Base-by-base conservation (phyloP, 37 sponge, comb jelly and placozoan genomes). In the Oscarella lobularis region DNA sequence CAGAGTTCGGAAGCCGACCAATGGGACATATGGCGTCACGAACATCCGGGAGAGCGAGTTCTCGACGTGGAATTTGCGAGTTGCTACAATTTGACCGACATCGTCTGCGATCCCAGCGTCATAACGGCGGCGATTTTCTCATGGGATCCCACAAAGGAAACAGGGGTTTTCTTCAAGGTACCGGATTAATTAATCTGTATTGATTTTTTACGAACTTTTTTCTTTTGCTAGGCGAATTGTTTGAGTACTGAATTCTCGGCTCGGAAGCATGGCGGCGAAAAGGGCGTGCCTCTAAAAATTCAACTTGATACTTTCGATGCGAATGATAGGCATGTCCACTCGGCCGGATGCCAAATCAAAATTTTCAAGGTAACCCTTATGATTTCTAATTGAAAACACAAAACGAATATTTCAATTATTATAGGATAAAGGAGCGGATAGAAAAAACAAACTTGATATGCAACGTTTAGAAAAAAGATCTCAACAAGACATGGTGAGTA, bases 261-360 rank as follows among this genome's bases (percentile, higher is more conserved):
- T 20, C 83, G 68, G 67, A 89, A 85, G 60, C 89, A 89, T 67
- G 89, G 89, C 41, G 89, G 89, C n/a, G 89, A 88, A 78, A 81
- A 75, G 69, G 89, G 89, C 6, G 82, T 81, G 66, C 85, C 76
- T 67, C 78, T 88, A 29, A 75, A 67, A 74, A 55, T 88, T 5
- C 31, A 69, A 54, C 31, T 88, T 69, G 85, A 77, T 36, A 74
- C 76, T 1, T 74, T 37, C 33, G 33, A 31, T 39, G 66, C 66
- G 31, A 33, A 39, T 0, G 41, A 79, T 31, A 1, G 27, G 3
- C 80, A 79, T 74, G 40, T 38, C 32, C 73, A 75, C 66, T 41
- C 48, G 33, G 1, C 78, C 0, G 69, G 65, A 34, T 83, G 83
- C 37, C 80, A 79, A 4, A 37, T 79, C 73, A 79, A 79, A 72